Percentiles rank a stretch among this genome's conserved stretches.
These are phyloP conservation scores for Setophaga petechia DNA, from an alignment of 2,113 vertebrate species.

Conservation along the genomic window DNA sequence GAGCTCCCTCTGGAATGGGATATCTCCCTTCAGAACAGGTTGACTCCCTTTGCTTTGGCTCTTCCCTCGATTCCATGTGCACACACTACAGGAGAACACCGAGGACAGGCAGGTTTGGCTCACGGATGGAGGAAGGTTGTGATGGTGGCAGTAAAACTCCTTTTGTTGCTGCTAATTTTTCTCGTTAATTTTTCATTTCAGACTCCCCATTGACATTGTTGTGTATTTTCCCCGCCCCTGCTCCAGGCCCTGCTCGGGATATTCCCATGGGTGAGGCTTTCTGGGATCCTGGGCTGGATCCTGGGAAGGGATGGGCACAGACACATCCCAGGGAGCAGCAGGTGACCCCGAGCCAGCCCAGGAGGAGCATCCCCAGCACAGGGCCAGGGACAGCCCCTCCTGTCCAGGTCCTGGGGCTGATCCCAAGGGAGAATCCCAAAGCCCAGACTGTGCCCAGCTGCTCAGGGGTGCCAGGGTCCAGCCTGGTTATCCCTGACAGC, in stretches of 20 bases:
- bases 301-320: rapidly evolving
- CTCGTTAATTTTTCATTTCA: background rate
- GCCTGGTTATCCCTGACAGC: background rate
- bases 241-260: background rate
- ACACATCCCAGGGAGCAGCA: background rate
- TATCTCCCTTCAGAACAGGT: background rate
- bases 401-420: background rate
- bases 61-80: slow-evolving; percentile 7
- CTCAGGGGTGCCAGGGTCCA: background rate
- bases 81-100: slow-evolving; percentile 9
- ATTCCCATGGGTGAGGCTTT: background rate
- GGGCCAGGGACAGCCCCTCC: background rate
- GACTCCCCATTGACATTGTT: background rate
- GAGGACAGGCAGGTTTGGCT: slow-evolving; percentile 30
- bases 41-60: background rate
- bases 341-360: background rate
- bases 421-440: background rate
- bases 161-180: slow-evolving; percentile 18
- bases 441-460: background rate
- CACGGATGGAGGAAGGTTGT: slow-evolving; percentile 1
- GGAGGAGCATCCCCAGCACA: slow-evolving; percentile 47
- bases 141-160: slow-evolving; percentile 31
- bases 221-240: background rate
- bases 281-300: background rate
- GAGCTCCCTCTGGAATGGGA: background rate